Base-by-base conservation (phyloP, 2,797 vertebrate species). In the Catamblyrhynchus diadema region DNA sequence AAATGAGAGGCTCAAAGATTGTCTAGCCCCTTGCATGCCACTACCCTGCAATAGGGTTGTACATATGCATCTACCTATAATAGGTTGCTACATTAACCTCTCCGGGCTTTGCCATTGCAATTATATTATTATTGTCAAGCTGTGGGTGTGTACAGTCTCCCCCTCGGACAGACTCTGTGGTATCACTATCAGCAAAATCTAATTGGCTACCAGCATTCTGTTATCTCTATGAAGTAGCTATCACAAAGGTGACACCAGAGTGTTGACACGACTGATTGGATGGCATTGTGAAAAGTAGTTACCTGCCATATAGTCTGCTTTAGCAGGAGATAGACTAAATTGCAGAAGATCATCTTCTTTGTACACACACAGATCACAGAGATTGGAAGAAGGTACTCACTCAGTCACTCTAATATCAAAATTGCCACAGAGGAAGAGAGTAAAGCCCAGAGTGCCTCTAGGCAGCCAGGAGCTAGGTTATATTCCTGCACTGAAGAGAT, bases 251-350 rank as follows among this genome's bases (percentile, higher is more conserved):
- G 79, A 78, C 72, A 83, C 71, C 44, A 39, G 13, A 67, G 57
- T 72, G 65, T 80, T 79, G 91, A 74, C 42, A 56, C 5, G 0
- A 93, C 78, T 83, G 86, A 92, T 85, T 91, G 81, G 71, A 70
- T 85, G 71, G 61, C 67, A 44, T 37, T 59, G 81, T 70, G 81
- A 66, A 80, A 90, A 92, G 70, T 6, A 74, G 81, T 87, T 92
- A 86, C 60, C 24, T 82, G 60, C 67, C 11, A 30, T 28, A 73
- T 8, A 54, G 66, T 41, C 73, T 70, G 41, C 78, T 81, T 74
- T 65, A 85, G 42, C 19, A 78, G 59, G 50, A 81, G 71, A 93
- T 81, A 92, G 94, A 94, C 66, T 78, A 81, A 92, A 85, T 82
- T 94, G 79, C 44, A 59, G 69, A 72, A 50, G 39, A 92, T 86